Conservation (phyloP, 2,113 vertebrate species). For the Mungos mungo region DNA sequence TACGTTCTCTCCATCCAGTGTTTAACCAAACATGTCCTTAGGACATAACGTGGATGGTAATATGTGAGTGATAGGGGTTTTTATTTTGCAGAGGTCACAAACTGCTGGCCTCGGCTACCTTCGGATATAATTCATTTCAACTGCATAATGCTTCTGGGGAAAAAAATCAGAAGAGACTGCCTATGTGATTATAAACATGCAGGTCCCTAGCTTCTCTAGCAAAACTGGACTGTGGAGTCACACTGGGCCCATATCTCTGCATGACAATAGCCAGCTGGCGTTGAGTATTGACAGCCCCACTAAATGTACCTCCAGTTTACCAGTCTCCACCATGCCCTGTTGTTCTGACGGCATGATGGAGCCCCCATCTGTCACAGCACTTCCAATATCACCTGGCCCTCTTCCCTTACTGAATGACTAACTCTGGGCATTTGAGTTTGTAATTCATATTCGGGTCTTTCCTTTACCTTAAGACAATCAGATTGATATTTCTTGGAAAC, state of each 20-base stretch:
- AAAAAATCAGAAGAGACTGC: background rate
- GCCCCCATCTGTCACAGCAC: background rate
- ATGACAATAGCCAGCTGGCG: too few species aligned
- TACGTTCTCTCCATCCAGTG: background rate
- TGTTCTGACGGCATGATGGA: rapidly evolving
- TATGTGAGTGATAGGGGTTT: background rate
- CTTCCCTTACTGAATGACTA: background rate
- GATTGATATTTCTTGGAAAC: background rate
- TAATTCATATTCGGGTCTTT: background rate
- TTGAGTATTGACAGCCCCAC: background rate
- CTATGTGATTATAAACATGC: background rate
- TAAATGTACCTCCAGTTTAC: background rate
- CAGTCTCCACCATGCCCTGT: background rate
- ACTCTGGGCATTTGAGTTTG: background rate
- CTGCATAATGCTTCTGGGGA: background rate
- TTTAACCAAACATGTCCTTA: background rate
- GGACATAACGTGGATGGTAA: background rate
- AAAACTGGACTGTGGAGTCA: background rate
- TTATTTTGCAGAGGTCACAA: background rate
- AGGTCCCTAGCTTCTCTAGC: background rate
- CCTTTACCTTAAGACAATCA: background rate
- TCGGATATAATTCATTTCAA: background rate
- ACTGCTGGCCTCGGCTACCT: background rate
- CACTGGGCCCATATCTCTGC: background rate
- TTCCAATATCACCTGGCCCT: background rate